These are phyloP conservation scores for Hipposideros armiger DNA, from an alignment of 2,113 vertebrate species.

Conservation along the genomic window DNA sequence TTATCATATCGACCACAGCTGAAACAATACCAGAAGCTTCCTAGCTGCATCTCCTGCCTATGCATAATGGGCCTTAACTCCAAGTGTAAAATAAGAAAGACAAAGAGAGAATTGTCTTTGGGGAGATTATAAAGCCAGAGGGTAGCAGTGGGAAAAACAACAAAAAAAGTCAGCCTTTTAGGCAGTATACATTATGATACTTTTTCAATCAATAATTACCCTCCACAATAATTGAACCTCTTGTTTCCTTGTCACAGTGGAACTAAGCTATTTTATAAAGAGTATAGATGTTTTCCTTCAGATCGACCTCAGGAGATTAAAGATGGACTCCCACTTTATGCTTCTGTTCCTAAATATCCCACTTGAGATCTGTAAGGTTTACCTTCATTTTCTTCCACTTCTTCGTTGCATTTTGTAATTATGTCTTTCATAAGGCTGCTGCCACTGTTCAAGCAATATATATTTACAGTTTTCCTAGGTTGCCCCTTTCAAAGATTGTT, in stretches of 20 bases:
- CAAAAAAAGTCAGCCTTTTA: not conserved
- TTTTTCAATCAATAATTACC: not conserved
- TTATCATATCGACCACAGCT: not conserved
- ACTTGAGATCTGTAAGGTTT: not conserved
- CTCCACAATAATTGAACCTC: not conserved
- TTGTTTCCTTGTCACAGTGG: not conserved
- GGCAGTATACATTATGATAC: not conserved
- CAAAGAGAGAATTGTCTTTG: not conserved
- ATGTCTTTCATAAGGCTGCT: not conserved
- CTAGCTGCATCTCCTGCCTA: not conserved
- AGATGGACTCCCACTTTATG: not conserved
- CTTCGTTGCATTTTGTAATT: not conserved
- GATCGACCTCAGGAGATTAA: not conserved
- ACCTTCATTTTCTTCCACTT: not conserved
- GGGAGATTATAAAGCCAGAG: not conserved
- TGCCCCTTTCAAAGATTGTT: not conserved
- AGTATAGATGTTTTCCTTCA: not conserved
- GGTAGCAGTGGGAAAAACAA: not conserved
- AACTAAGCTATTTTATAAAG: not conserved
- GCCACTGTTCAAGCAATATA: not conserved
- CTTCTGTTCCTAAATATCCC: not conserved
- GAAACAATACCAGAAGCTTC: not conserved
- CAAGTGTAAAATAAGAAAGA: not conserved
- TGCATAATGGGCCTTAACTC: not conserved
- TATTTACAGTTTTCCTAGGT: not conserved